Percentiles rank a stretch among this genome's conserved stretches.
Evolutionary conservation across 2,797 vertebrate species (phyloP).

Genomic region (Rhinoraja longicauda): DNA sequence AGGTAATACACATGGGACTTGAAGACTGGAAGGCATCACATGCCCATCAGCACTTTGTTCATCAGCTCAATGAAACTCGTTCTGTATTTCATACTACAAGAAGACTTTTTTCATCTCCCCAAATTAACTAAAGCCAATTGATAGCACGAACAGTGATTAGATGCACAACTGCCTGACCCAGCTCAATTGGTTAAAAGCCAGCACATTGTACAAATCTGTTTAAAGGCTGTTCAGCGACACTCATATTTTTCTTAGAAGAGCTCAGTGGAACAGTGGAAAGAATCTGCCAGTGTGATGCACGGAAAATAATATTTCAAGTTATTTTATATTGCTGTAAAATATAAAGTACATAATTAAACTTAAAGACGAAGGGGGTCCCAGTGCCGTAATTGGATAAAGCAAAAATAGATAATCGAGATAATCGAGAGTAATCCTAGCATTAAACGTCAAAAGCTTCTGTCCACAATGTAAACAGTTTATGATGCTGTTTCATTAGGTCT

Average conservation of each 20-base stretch:
- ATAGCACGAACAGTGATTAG: conserved; percentile 54
- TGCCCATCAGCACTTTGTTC: conserved; percentile 55
- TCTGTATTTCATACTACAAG: conserved; percentile 56
- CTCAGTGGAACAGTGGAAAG: background rate
- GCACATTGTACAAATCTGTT: conserved; percentile 40
- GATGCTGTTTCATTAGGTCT: background rate
- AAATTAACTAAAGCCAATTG: conserved; percentile 57
- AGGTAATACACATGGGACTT: conserved; percentile 50
- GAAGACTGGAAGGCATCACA: conserved; percentile 40
- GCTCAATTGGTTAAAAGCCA: conserved; percentile 41
- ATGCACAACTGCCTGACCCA: conserved; percentile 50
- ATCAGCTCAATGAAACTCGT: conserved; percentile 47
- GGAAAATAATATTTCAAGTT: background rate
- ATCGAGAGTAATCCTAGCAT: background rate
- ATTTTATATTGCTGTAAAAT: conserved; percentile 4
- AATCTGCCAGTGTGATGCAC: background rate
- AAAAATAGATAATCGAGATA: background rate
- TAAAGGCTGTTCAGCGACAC: background rate
- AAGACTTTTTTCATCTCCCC: conserved; percentile 57
- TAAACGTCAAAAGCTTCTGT: background rate
- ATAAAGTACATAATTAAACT: background rate
- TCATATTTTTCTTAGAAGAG: conserved; percentile 26
- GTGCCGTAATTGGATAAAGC: background rate
- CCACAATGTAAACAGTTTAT: background rate
- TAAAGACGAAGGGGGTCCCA: background rate